Conservation (phyloP, 2,113 vertebrate genomes). For the Pitta sordida region DNA sequence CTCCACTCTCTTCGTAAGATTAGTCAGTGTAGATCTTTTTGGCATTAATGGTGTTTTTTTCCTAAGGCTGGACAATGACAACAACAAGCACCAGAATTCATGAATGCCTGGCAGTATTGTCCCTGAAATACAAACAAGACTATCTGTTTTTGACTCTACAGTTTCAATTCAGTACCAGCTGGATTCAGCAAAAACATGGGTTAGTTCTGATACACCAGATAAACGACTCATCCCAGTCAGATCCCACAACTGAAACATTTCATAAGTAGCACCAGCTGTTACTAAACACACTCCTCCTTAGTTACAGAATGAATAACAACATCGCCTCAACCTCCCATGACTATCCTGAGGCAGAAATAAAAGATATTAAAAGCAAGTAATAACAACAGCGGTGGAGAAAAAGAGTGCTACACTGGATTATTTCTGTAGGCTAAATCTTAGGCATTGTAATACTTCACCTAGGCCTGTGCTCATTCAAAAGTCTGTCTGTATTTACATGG, state of each 20-base stretch:
- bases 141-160: neutral
- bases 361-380: neutral
- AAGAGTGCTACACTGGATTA: neutral
- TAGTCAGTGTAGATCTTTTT: constrained; percentile 41
- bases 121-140: constrained; percentile 13
- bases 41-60: neutral
- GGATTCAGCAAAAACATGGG: neutral
- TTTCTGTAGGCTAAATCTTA: neutral
- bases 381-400: neutral
- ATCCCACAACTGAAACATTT: neutral
- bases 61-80: constrained; percentile 17
- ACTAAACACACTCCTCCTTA: neutral
- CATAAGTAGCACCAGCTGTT: neutral
- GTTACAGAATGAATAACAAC: neutral
- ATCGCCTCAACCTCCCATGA: accelerated
- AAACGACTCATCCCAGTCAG: neutral
- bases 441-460: neutral
- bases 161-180: constrained; percentile 40
- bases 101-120: constrained; percentile 29
- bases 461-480: neutral
- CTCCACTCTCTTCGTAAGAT: neutral
- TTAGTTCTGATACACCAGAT: neutral
- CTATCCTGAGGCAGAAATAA: neutral
- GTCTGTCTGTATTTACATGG: neutral
- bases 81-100: constrained; percentile 6